Base-by-base conservation (phyloP, 2,113 vertebrate genomes). In the Corythoichthys haematopterus region DNA sequence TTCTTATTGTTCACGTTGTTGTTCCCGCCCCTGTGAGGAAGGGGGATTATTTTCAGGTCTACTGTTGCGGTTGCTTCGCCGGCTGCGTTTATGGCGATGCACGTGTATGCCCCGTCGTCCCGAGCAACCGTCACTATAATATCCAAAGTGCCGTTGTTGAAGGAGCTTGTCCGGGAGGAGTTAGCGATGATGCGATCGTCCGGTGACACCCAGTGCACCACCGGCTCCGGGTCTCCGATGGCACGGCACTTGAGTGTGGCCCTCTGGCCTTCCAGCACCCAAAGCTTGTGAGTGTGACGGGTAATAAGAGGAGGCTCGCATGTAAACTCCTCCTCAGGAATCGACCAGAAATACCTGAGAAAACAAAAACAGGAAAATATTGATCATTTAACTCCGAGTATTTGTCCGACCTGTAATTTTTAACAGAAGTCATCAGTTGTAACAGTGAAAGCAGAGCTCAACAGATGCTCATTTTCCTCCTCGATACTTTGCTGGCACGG, bases 291-390 rank as follows among this genome's bases (percentile, higher is more conserved):
- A 1, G 94, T 94, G 91, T 95, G 94, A 15, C 95, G 93, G 6
- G 95, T 96, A 51, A 97, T 97, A 66, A 97, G 92, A 0, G 95
- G 95, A 0, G 94, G 94, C 74, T 97, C 94, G 6, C 95, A 97
- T 2, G 91, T 93, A 66, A 97, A 97, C 89, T 96, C 95, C 79
- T 94, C 94, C 80, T 97, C 95, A 0, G 94, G 94, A 68, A 97
- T 94, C 0, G 93, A 92, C 95, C 95, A 97, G 84, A 97, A 97
- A 78, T 96, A 96, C 47, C 87, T 89, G 66, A 50, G 43, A n/a
- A 60, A 45, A 69, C 14, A 6, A 5, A 40, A 6, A 1, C 1
- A 15, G 55, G 57, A 28, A 20, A 57, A 35, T 7, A 37, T 16
- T 3, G 36, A 33, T 33, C 48, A 66, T 77, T 67, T 70, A 63